Evolutionary conservation across 2,888 invertebrate species (phyloP).

Genomic region (Eupelmus urozonus): DNA sequence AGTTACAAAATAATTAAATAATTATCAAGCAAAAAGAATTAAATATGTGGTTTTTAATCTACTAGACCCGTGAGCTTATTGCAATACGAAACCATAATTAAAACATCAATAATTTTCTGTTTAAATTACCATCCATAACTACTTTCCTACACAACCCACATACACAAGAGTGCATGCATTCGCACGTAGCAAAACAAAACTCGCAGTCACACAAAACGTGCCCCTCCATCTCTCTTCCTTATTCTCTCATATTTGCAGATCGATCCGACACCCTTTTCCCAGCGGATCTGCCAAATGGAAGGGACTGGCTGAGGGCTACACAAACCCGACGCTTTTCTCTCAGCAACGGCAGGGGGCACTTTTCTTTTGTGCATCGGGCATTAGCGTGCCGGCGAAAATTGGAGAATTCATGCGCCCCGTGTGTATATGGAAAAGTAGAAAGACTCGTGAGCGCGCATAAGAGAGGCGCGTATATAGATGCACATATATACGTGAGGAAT

Average conservation of each 20-base stretch:
- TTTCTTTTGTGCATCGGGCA: slow-evolving; percentile 42
- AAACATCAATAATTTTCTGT: too few relatives aligned
- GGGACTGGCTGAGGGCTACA: neutral
- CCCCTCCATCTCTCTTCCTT: neutral
- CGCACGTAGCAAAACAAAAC: too few relatives aligned
- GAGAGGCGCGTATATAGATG: neutral
- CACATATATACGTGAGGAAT: slow-evolving; percentile 8
- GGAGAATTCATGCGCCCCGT: slow-evolving; percentile 22
- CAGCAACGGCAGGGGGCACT: neutral
- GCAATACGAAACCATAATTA: too few relatives aligned
- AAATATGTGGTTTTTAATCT: too few relatives aligned
- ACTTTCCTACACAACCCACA: too few relatives aligned
- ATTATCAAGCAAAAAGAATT: too few relatives aligned
- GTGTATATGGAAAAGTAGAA: neutral
- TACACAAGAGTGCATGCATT: too few relatives aligned
- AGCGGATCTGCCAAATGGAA: neutral
- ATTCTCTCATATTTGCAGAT: neutral
- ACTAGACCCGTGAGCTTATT: too few relatives aligned
- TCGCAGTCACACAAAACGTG: neutral
- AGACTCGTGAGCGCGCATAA: slow-evolving; percentile 19
- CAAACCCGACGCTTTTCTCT: neutral
- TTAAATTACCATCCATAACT: too few relatives aligned
- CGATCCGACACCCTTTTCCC: slow-evolving; percentile 10
- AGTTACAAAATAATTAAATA: too few relatives aligned
- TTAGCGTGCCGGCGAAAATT: slow-evolving; percentile 31